Conservation (phyloP, 1,140 invertebrate species). For the Sitophilus oryzae region DNA sequence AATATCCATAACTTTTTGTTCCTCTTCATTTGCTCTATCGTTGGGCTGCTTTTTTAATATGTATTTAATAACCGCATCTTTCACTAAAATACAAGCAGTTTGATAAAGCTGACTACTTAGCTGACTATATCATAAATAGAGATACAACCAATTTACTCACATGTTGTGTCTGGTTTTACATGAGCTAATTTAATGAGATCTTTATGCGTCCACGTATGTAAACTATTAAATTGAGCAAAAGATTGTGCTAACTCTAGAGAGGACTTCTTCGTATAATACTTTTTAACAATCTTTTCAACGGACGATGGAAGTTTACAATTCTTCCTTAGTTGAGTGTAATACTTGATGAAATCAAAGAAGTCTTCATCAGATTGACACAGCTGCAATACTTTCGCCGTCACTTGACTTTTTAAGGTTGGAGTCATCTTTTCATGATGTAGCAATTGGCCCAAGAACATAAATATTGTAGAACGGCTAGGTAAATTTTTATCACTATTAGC, state of each 20-base stretch:
- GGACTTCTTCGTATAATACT: constrained; percentile 53
- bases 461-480: constrained; percentile 21
- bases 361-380: constrained; percentile 48
- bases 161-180: constrained; percentile 43
- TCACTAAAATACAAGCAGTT: constrained; percentile 22
- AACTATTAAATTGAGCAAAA: constrained; percentile 51
- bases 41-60: constrained; percentile 20
- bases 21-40: constrained; percentile 17
- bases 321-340: constrained; percentile 40
- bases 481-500: constrained; percentile 25
- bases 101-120: too few species aligned
- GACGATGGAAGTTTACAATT: constrained; percentile 50
- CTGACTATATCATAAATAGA: neutral
- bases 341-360: constrained; percentile 54
- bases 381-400: constrained; percentile 45
- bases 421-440: constrained; percentile 1
- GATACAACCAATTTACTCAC: constrained; percentile 36
- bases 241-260: constrained; percentile 51
- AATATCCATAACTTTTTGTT: constrained; percentile 21
- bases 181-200: constrained; percentile 62
- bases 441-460: constrained; percentile 20
- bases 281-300: constrained; percentile 48
- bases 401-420: constrained; percentile 30
- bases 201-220: constrained; percentile 60
- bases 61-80: constrained; percentile 29